phyloP scores from a whole-genome alignment of 2,888 invertebrate genomes.

The Eristalis tenax region DNA sequence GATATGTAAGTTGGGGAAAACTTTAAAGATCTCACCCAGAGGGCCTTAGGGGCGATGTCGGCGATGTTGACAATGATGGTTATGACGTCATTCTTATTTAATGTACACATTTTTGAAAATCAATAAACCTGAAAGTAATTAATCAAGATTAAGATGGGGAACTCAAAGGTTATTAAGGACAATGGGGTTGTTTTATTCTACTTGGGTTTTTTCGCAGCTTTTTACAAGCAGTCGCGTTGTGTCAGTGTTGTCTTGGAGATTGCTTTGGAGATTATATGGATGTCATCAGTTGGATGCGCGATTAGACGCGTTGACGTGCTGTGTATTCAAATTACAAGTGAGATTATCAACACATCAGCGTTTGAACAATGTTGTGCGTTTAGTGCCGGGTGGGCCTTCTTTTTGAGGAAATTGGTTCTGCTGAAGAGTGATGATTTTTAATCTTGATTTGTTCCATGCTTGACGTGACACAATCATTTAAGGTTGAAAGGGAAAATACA shows the following conservation, averaged over 20 bases:
- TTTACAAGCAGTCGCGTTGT: background rate
- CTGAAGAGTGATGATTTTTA: too few relatives aligned
- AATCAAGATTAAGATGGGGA: background rate
- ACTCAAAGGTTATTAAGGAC: background rate
- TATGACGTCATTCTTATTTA: background rate
- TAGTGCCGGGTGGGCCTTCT: too few relatives aligned
- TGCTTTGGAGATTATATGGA: background rate
- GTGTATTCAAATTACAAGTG: background rate
- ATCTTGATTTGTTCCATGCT: too few relatives aligned
- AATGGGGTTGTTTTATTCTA: background rate
- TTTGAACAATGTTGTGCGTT: background rate
- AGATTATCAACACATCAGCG: background rate
- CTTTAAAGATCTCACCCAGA: background rate
- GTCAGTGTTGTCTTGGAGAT: background rate
- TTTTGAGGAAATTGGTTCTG: too few relatives aligned
- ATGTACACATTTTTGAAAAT: background rate
- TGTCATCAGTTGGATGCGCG: background rate
- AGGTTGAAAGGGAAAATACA: too few relatives aligned
- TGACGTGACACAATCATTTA: too few relatives aligned
- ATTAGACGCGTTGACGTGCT: background rate
- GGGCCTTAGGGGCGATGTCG: background rate
- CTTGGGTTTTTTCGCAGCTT: background rate
- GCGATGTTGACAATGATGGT: background rate
- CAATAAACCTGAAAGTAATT: conserved; percentile 12
- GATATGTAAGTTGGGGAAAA: background rate